Evolutionary conservation across 1,140 invertebrate genomes (phyloP), one percentile per base, ranked within the genome.

Genomic region (Cydia fagiglandana): DNA sequence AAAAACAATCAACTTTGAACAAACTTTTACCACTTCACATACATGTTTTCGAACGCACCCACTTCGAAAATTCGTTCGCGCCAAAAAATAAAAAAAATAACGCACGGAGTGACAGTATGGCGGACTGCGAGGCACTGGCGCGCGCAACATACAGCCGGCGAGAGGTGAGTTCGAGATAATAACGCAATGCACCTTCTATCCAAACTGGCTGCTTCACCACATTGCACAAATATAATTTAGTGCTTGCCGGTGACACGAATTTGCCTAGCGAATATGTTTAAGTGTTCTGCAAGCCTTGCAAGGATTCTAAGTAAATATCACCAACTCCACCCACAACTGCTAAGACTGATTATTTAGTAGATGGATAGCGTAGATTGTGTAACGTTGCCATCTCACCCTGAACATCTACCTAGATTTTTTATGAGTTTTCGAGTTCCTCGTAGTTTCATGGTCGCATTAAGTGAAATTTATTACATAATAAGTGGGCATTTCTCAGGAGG

Each of bases 91-190:
- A 41, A 70, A 70, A 70, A 38, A 70, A 41, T 70, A 28, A 38
- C 34, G 34, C 66, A 24, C 30, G 66, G 34, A 70, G 34, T 70
- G 66, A 41, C 66, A 70, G 34, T 17, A 70, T 70, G 66, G 66
- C 66, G 66, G 66, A 70, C 66, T n/a, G 66, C n/a, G 34, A 70
- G n/a, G 30, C 66, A 70, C 66, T 70, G 66, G n/a, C 66, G 66
- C 66, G 34, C 10, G 12, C 12, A 24, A 38, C 66, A 20, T 17
- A 20, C 66, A 9, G 66, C 34, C 38, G 15, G 34, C 38, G 66
- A 70, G 66, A 70, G 66, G 66, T 41, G 66, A 9, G 15, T 17
- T 38, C 17, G 15, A 70, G 66, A 70, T 70, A 70, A 70, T 66
- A 66, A 70, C 66, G 66, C 15, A 70, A 70, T 70, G 66, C 66